These are phyloP conservation scores for Eutolmus rufibarbis DNA, from an alignment of 2,888 invertebrate genomes.

Conservation along the genomic window DNA sequence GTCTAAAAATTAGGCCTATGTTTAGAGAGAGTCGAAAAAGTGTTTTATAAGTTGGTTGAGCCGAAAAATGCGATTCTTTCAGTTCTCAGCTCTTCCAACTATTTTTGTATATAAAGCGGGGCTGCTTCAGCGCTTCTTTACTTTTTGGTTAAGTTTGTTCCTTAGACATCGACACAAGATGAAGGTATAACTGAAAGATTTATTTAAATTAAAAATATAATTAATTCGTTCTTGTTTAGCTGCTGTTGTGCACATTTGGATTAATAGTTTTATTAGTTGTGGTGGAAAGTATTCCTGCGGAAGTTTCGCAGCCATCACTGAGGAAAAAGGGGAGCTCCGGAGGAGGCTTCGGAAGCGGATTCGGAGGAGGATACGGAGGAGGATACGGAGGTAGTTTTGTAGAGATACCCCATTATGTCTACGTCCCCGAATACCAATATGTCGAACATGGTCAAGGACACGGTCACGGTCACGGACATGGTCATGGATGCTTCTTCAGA, in stretches of 20 bases:
- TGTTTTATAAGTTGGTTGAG: not conserved
- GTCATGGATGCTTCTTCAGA: not conserved
- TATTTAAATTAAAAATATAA: not conserved
- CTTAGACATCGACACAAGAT: not conserved
- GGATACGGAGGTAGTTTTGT: not conserved
- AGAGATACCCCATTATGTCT: no score
- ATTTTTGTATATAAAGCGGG: not conserved
- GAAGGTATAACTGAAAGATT: not conserved
- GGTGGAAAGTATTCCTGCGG: not conserved
- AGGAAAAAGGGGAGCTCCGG: not conserved
- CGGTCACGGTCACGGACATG: not conserved
- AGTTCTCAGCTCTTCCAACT: not conserved
- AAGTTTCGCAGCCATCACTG: not conserved
- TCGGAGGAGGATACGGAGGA: not conserved
- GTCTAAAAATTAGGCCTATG: not conserved
- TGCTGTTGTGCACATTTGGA: not conserved
- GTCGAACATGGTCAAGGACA: not conserved
- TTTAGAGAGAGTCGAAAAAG: not conserved
- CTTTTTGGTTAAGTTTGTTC: not conserved
- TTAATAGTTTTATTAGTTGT: not conserved
- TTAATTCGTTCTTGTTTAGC: not conserved
- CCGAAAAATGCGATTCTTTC: not conserved
- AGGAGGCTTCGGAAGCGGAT: not conserved
- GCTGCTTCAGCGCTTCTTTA: not conserved
- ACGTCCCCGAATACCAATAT: no score